Percentiles rank a stretch among this genome's conserved stretches.
Conservation (phyloP, 2,888 invertebrate genomes). For the Colostygia pectinataria region DNA sequence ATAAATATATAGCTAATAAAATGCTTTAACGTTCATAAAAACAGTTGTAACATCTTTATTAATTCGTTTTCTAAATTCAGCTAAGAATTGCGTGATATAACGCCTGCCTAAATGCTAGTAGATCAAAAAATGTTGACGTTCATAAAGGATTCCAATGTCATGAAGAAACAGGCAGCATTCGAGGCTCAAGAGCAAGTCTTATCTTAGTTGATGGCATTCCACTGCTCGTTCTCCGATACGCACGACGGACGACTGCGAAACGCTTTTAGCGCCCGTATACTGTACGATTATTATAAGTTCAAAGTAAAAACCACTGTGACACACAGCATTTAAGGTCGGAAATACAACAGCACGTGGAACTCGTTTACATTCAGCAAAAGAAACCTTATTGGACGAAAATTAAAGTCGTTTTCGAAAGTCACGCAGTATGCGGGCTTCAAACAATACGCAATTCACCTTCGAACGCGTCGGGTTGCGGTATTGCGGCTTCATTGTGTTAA, state of each 20-base stretch:
- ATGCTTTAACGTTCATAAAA: too few species aligned
- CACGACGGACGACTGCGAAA: slow-evolving; percentile 80
- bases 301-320: slow-evolving; percentile 43
- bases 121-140: slow-evolving; percentile 40
- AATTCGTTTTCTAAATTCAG: too few species aligned
- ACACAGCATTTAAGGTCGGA: slow-evolving; percentile 39
- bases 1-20: too few species aligned
- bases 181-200: slow-evolving; percentile 66
- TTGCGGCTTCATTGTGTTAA: slow-evolving; percentile 82
- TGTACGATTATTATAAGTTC: slow-evolving; percentile 38
- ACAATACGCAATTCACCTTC: slow-evolving; percentile 83
- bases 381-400: slow-evolving; percentile 73
- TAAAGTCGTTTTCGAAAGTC: slow-evolving; percentile 77
- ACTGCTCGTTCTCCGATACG: slow-evolving; percentile 75
- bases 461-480: slow-evolving; percentile 81
- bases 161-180: slow-evolving; percentile 53
- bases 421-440: slow-evolving; percentile 74
- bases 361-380: slow-evolving; percentile 59
- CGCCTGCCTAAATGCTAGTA: too few species aligned
- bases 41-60: too few species aligned
- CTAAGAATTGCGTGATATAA: too few species aligned
- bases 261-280: slow-evolving; percentile 79
- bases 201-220: slow-evolving; percentile 81
- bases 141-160: slow-evolving; percentile 57
- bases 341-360: slow-evolving; percentile 34